Base-by-base conservation (phyloP, 2,113 vertebrate genomes). In the Limanda limanda region DNA sequence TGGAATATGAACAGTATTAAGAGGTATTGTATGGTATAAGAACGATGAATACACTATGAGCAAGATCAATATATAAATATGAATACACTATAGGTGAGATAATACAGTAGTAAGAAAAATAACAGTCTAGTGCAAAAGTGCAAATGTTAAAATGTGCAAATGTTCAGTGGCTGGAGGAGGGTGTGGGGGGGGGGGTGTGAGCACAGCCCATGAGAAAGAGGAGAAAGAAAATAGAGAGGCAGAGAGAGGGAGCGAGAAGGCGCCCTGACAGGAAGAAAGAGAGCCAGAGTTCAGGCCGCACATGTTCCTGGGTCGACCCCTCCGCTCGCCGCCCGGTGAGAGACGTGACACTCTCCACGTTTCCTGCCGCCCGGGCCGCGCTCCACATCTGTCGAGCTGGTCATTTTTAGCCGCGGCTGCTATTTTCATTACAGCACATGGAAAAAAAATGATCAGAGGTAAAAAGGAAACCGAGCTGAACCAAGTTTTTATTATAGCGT, bases 231-330 rank as follows among this genome's bases (percentile, higher is more conserved):
- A 57, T 45, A 58, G 23, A 74, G 48, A 47, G 27, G 7, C 14
- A 78, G 74, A 78, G 74, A 74, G 74, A 67, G 77, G 35, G 79
- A 87, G 74, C 55, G 71, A 87, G 84, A 86, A 89, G 89, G 84
- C 80, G 75, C 83, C 69, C 81, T 75, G 52, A 65, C 89, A 93
- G 94, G 94, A 95, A 93, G 89, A 82, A 68, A 67, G 75, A 13
- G 76, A 82, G 84, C 71, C 85, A 92, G 80, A 94, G 94, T 88
- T 95, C 92, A 93, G 66, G 61, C 81, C 82, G 84, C 93, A 95
- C 91, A 94, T 94, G 93, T 95, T 94, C 85, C 40, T 78, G 87
- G 91, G 89, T 90, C 74, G 81, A 80, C 77, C 92, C 89, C 80
- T 73, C 31, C 51, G 65, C 89, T 81, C 60, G 8, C 59, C 3